Percentiles rank a stretch among this genome's conserved stretches.
Evolutionary conservation across 2,888 invertebrate species (phyloP).

Genomic region (Chorisops tibialis): DNA sequence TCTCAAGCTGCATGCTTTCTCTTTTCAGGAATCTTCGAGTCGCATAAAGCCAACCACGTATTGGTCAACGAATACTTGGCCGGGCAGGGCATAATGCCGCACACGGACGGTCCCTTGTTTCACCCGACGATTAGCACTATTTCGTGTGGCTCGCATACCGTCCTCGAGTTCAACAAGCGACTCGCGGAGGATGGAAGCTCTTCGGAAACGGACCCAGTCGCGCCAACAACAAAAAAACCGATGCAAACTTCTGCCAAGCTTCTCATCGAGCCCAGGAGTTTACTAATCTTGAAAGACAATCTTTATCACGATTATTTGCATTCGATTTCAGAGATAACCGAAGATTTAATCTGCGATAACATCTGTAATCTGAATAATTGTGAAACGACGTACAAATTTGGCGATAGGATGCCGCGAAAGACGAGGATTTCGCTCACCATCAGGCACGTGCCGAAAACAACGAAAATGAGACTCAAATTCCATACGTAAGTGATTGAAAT

Average conservation of each 20-base stretch:
- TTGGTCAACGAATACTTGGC: conserved; percentile 90
- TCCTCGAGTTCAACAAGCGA: conserved; percentile 77
- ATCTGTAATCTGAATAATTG: conserved; percentile 66
- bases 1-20: neutral
- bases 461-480: conserved; percentile 68
- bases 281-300: conserved; percentile 77
- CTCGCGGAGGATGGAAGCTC: conserved; percentile 44
- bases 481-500: conserved; percentile 46
- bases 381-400: conserved; percentile 55
- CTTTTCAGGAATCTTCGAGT: conserved; percentile 55
- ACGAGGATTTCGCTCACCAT: conserved; percentile 88
- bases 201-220: neutral
- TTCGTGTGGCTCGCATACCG: conserved; percentile 83
- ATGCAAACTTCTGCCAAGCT: conserved; percentile 63
- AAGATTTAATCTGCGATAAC: conserved; percentile 62
- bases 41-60: conserved; percentile 83
- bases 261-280: conserved; percentile 81
- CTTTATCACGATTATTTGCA: conserved; percentile 84
- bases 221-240: neutral
- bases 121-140: conserved; percentile 90
- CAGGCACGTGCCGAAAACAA: conserved; percentile 87
- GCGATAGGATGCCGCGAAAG: conserved; percentile 66
- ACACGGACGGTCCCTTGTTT: conserved; percentile 93
- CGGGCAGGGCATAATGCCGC: conserved; percentile 96
- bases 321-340: conserved; percentile 70